These are phyloP conservation scores for Semnornis frantzii DNA, from an alignment of 2,113 vertebrate genomes.

Conservation along the genomic window DNA sequence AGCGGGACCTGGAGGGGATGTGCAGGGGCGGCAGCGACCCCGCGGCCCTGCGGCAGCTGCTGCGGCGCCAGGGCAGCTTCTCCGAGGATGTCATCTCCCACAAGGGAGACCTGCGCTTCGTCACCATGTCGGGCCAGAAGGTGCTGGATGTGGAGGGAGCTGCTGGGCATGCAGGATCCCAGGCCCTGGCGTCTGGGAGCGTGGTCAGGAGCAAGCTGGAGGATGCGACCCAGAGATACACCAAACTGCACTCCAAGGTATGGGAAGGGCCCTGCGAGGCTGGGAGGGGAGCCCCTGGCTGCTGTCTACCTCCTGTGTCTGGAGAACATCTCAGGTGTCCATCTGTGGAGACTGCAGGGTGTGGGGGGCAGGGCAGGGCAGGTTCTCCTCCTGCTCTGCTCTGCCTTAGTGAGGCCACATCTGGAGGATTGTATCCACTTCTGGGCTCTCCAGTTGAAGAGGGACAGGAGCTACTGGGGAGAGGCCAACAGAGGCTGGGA, in stretches of 20 bases:
- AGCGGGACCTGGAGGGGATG: conserved; percentile 83
- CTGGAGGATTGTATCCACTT: no score
- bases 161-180: conserved; percentile 59
- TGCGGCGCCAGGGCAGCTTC: conserved; percentile 78
- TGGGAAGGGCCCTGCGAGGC: neutral
- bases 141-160: conserved; percentile 83
- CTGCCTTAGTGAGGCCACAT: no score
- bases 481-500: no score
- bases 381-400: no score
- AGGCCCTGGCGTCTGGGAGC: conserved; percentile 69
- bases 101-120: conserved; percentile 94
- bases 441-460: no score
- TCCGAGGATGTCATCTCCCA: conserved; percentile 95
- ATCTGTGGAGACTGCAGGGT: fast-evolving
- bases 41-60: conserved; percentile 71
- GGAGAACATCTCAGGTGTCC: neutral
- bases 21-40: conserved; percentile 74
- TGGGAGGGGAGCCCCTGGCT: neutral
- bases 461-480: no score
- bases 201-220: conserved; percentile 87
- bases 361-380: no score
- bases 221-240: conserved; percentile 86
- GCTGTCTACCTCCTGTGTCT: fast-evolving
- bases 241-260: conserved; percentile 88
- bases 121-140: conserved; percentile 96